phyloP scores from a whole-genome alignment of 2,797 vertebrate genomes.

The Acipenser ruthenus region DNA sequence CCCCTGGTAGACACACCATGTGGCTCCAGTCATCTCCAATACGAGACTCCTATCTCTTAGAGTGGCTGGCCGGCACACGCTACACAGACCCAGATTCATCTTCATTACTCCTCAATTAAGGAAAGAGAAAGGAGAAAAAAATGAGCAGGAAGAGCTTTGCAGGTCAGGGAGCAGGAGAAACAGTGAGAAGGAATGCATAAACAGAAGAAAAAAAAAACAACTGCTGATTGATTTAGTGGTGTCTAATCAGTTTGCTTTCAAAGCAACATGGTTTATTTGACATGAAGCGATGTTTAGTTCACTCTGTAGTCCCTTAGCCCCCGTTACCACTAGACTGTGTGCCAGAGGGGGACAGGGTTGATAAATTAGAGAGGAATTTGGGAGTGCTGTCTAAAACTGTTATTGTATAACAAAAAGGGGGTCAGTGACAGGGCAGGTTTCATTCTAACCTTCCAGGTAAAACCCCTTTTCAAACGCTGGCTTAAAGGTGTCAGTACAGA shows the following conservation, averaged over 20 bases:
- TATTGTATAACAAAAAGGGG: not conserved
- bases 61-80: not conserved
- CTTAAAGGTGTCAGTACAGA: no score
- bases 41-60: not conserved
- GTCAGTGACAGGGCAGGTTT: no score
- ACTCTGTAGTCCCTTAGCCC: not conserved
- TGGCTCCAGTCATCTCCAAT: not conserved
- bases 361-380: not conserved
- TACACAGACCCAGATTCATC: conserved; percentile 6
- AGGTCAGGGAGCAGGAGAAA: conserved; percentile 12
- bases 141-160: conserved; percentile 16
- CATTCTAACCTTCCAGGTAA: no score
- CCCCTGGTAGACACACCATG: not conserved
- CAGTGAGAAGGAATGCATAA: conserved; percentile 1
- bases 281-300: not conserved
- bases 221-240: conserved; percentile 18
- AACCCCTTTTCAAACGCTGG: no score
- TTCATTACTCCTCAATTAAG: conserved; percentile 8
- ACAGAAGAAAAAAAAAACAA: conserved; percentile 14
- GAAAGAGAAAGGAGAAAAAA: not conserved
- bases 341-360: not conserved
- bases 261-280: not conserved
- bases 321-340: not conserved
- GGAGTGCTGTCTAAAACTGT: not conserved
- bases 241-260: conserved; percentile 12